These are phyloP conservation scores for Linnaemya vulpina DNA, from an alignment of 2,888 invertebrate genomes.

Conservation along the genomic window DNA sequence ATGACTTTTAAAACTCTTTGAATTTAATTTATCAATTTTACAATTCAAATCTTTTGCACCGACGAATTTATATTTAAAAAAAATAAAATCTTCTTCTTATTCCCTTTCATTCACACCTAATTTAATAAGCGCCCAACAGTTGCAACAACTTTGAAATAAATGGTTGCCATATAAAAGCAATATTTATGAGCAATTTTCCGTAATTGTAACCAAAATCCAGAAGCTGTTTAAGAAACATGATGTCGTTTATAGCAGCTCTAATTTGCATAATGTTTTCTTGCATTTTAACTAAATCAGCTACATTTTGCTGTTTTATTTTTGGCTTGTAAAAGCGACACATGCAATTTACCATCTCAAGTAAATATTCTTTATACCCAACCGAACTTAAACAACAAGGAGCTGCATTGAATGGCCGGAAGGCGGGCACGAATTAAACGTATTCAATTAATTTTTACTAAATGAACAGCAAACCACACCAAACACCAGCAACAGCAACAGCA, in stretches of 20 bases:
- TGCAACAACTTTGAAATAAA: slow-evolving; percentile 1
- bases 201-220: slow-evolving; percentile 59
- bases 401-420: slow-evolving; percentile 45
- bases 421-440: slow-evolving; percentile 69
- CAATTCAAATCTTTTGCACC: too few relatives aligned
- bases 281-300: slow-evolving; percentile 27
- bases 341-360: slow-evolving; percentile 29
- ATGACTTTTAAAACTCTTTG: too few relatives aligned
- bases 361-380: slow-evolving; percentile 8
- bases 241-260: slow-evolving; percentile 50
- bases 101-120: slow-evolving; percentile 1
- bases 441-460: slow-evolving; percentile 71
- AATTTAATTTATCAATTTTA: too few relatives aligned
- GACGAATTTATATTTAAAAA: neutral
- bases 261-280: slow-evolving; percentile 64
- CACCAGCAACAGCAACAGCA: slow-evolving; percentile 16
- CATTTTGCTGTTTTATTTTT: slow-evolving; percentile 1
- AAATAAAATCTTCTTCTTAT: neutral
- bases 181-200: slow-evolving; percentile 51
- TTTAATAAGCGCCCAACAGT: neutral
- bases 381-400: neutral
- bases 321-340: slow-evolving; percentile 12
- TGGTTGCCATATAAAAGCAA: neutral
- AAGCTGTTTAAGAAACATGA: slow-evolving; percentile 49
- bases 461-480: slow-evolving; percentile 60